Evolutionary conservation across 2,888 invertebrate genomes (phyloP).

Genomic region (Erebia ligea): DNA sequence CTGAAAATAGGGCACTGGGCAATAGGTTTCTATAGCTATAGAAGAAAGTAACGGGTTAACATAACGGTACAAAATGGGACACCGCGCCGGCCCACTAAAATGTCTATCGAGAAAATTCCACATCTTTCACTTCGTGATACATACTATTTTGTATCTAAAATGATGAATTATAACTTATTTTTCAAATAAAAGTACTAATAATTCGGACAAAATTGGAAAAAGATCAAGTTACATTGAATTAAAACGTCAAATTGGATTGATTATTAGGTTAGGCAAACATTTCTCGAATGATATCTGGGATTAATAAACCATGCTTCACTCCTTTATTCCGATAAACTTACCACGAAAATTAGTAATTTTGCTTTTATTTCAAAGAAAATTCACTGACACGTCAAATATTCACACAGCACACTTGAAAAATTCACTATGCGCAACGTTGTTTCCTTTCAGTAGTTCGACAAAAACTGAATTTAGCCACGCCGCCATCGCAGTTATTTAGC

Average conservation of each 20-base stretch:
- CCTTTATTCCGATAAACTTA: constrained; percentile 13
- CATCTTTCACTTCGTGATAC: not conserved
- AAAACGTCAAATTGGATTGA: constrained; percentile 16
- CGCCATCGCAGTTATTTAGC: constrained; percentile 79
- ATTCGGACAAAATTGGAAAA: not conserved
- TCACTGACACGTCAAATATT: constrained; percentile 63
- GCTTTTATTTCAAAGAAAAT: constrained; percentile 44
- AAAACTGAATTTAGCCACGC: constrained; percentile 76
- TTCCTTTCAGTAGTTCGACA: constrained; percentile 69
- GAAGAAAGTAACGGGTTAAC: constrained; percentile 52
- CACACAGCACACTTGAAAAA: constrained; percentile 61
- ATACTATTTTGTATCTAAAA: not conserved
- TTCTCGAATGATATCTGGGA: not conserved
- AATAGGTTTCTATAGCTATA: constrained; percentile 14
- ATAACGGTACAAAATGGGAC: constrained; percentile 67
- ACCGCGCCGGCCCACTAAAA: constrained; percentile 56
- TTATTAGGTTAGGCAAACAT: constrained; percentile 4
- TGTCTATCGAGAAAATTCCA: constrained; percentile 67
- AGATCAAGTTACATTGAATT: constrained; percentile 15
- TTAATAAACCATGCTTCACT: not conserved
- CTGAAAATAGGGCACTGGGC: constrained; percentile 15
- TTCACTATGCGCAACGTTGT: constrained; percentile 45
- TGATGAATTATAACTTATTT: not conserved
- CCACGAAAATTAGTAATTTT: constrained; percentile 32
- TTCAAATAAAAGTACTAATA: not conserved